Evolutionary conservation across 2,113 vertebrate genomes (phyloP), one percentile per base, ranked within the genome.

Genomic region (Cinclus mexicanus): DNA sequence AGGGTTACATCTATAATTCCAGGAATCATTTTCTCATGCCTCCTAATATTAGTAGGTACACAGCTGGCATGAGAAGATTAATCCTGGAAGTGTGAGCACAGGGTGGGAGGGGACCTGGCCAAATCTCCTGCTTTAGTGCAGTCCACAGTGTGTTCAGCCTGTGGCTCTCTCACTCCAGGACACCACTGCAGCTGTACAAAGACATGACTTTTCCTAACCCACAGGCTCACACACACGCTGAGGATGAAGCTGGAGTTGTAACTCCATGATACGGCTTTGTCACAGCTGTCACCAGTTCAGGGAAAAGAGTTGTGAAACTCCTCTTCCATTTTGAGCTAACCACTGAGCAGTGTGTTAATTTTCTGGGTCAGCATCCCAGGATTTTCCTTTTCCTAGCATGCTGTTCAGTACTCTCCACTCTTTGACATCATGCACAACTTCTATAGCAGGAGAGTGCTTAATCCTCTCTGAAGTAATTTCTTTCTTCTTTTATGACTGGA

Each of bases 401-500:
- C 94, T 94, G 91, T 96, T 95, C 91, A 41, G 37, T 16, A n/a
- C 76, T 84, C 93, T 85, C 87, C 88, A 50, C 44, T 95, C 90
- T 94, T 94, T 93, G 92, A 96, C 95, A 94, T 83, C 88, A 61
- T 11, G 25, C 67, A 86, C 76, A 71, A 71, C 76, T 93, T 86
- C 92, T 96, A 28, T 87, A 90, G 76, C 79, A 78, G 87, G 69
- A 94, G 49, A 95, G 87, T 77, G 77, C 87, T 96, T 90, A 94
- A 94, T 87, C 84, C 88, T 55, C 92, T 94, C 93, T 94, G 87
- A 97, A 96, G 96, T 92, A 88, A 93, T 96, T 87, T 96, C 95
- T 96, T 97, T 96, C 87, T 96, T 96, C 96, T 93, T 94, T 97
- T 89, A 77, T 77, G 79, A 74, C 79, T 92, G 81, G 61, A 80